Evolutionary conservation across 1,140 invertebrate genomes (phyloP).

Genomic region (Drosophila subpulchrella): DNA sequence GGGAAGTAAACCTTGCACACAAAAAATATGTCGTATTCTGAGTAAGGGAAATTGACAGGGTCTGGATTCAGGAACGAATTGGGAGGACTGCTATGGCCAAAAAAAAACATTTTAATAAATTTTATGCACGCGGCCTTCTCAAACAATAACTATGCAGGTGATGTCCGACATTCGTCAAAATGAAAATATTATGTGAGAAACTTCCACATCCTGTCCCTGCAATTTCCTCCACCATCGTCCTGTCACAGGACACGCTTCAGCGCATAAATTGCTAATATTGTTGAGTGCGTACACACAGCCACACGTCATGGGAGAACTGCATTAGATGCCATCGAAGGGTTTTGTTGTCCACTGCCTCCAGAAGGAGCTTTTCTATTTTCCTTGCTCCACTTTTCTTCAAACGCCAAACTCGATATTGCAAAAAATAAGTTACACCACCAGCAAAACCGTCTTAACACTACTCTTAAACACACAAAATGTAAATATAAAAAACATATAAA

Average conservation of each 20-base stretch:
- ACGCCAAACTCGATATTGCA: constrained; percentile 28
- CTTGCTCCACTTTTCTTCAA: neutral
- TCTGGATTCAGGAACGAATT: neutral
- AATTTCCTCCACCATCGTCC: constrained; percentile 9
- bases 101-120: constrained; percentile 69
- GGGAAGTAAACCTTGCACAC: constrained; percentile 21
- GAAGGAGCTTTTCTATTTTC: constrained; percentile 7
- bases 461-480: neutral
- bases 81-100: constrained; percentile 7
- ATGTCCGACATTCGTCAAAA: constrained; percentile 72
- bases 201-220: constrained; percentile 25
- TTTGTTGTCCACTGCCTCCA: constrained; percentile 42
- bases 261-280: constrained; percentile 81
- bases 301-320: constrained; percentile 46
- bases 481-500: neutral
- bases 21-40: constrained; percentile 37
- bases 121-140: constrained; percentile 57
- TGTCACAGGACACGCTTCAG: constrained; percentile 55
- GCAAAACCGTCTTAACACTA: neutral
- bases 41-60: constrained; percentile 28
- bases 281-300: constrained; percentile 60
- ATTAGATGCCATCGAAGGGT: constrained; percentile 59
- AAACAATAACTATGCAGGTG: constrained; percentile 65
- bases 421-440: constrained; percentile 2
- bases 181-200: constrained; percentile 30